phyloP scores from a whole-genome alignment of 2,797 vertebrate species.

The Rhinogobio ventralis region DNA sequence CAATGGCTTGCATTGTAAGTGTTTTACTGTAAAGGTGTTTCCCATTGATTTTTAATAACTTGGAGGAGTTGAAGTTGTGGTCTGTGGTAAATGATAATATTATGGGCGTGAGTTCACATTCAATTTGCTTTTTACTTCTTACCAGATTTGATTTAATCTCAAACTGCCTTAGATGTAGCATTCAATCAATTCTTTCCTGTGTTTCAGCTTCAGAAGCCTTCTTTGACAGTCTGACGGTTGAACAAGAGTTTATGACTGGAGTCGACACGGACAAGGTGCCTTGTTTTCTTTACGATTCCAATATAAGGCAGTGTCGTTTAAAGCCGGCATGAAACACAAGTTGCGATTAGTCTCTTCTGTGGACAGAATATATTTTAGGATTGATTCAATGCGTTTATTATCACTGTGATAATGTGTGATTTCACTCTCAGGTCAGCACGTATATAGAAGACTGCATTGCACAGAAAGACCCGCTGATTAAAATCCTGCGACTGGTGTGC shows the following conservation, averaged over 20 bases:
- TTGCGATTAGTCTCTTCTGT: neutral
- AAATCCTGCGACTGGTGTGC: slow-evolving; percentile 91
- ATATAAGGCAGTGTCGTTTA: neutral
- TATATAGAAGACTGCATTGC: slow-evolving; percentile 96
- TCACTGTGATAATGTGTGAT: neutral
- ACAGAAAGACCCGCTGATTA: slow-evolving; percentile 92
- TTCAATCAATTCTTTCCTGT: slow-evolving; percentile 25
- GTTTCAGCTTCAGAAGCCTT: slow-evolving; percentile 93
- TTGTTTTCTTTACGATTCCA: neutral
- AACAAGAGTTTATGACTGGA: slow-evolving; percentile 99
- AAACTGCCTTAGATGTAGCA: neutral
- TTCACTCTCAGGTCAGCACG: slow-evolving; percentile 83
- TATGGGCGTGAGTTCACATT: neutral
- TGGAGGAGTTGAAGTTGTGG: no score
- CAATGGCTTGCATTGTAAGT: neutral
- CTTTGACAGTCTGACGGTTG: slow-evolving; percentile 97
- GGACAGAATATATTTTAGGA: neutral
- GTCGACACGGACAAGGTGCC: slow-evolving; percentile 97
- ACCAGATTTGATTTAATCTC: neutral
- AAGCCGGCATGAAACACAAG: neutral
- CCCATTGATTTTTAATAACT: neutral
- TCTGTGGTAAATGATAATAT: neutral
- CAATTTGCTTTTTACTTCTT: neutral
- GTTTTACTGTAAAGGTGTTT: neutral
- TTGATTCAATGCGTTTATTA: neutral